A percentile compares a stretch with the other conserved stretches of the same genome.
Evolutionary conservation across 2,113 vertebrate species (phyloP).

Genomic region (Corythornis cristatus): DNA sequence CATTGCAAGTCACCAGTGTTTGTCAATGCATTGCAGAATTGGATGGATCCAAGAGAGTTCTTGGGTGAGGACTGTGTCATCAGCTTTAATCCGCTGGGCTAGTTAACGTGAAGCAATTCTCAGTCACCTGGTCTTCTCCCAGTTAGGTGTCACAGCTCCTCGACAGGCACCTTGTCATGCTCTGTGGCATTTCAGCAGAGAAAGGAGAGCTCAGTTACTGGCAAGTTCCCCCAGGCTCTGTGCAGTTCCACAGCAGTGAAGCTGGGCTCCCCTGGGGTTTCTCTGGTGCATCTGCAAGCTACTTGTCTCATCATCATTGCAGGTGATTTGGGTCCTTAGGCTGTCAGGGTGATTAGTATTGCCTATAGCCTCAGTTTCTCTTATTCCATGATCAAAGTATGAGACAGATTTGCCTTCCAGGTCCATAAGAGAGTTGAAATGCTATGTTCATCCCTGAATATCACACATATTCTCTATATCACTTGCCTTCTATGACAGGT

Average conservation of each 20-base stretch:
- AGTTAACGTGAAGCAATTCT: background rate
- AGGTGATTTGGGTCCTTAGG: background rate
- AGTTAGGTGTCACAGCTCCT: background rate
- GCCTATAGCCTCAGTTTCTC: background rate
- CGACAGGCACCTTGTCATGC: fast-evolving
- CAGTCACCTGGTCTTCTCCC: background rate
- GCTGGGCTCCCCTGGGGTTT: background rate
- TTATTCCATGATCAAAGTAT: background rate
- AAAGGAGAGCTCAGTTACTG: background rate
- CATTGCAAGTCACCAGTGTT: background rate
- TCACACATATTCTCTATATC: background rate
- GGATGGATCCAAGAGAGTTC: background rate
- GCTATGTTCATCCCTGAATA: background rate
- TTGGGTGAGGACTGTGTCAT: background rate
- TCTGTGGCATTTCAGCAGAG: background rate
- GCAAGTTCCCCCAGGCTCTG: background rate
- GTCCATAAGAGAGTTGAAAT: background rate
- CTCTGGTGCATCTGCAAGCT: background rate
- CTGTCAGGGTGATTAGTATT: background rate
- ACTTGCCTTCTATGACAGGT: background rate
- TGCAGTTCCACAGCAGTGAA: background rate
- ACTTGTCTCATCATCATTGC: background rate
- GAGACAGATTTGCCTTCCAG: background rate
- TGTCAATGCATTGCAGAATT: background rate
- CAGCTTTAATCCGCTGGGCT: background rate